Evolutionary conservation across 2,113 vertebrate genomes (phyloP), one percentile per base, ranked within the genome.

Genomic region (Axis porcinus): DNA sequence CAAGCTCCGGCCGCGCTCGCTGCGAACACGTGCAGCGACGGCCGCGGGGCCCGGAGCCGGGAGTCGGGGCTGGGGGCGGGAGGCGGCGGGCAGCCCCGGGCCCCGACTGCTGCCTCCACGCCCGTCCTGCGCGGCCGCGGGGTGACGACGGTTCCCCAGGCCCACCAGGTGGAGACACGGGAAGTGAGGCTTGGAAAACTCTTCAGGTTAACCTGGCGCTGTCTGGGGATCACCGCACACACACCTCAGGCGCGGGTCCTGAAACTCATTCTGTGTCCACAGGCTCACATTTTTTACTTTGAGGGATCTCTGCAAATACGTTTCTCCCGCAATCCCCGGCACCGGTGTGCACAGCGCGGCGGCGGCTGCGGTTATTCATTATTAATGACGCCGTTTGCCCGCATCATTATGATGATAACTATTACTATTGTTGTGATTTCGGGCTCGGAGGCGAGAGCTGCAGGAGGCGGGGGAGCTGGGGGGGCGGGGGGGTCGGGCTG

Each of bases 391-490:
- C 96, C 84, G 97, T 94, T 97, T 74, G 97, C 97, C 93, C 92
- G 95, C 95, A 97, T 98, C 97, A 96, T 95, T 62, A 97, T 96
- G 97, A 97, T 97, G 98, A 95, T 97, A 97, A 98, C 97, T 98
- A 97, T 97, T 97, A 98, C 97, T 98, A 98, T 98, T 98, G 98
- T 98, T 98, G 96, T 97, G 97, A 98, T 97, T 97, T 97, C 88
- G 79, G 96, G 96, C 97, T 96, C 86, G 12, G 28, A 93, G 93
- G 96, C 86, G 12, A 92, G 95, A 89, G 62, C 97, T 67, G 83
- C 81, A 25, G 91, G 88, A 95, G 95, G 94, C 94, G 81, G 88
- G 96, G 82, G 83, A 83, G 64, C 47, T 11, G 40, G 52, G 95
- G 89, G 27, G 40, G 27, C n/a, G 0, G 28, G 60, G 94, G 83